Base-by-base conservation (phyloP, 2,797 vertebrate species). In the Champsocephalus esox region DNA sequence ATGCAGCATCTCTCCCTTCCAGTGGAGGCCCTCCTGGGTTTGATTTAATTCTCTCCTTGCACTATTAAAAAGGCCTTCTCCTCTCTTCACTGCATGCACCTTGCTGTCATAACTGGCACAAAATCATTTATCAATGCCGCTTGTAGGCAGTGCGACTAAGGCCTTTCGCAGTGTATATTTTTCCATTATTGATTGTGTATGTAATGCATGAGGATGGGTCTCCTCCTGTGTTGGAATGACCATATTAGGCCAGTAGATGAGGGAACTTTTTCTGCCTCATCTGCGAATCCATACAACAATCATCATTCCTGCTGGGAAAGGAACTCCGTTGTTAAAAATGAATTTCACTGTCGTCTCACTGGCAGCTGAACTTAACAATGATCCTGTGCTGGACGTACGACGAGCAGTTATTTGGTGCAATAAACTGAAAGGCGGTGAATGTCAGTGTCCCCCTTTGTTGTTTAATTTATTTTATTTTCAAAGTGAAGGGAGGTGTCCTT, bases 381-480 rank as follows among this genome's bases (percentile, higher is more conserved):
- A 85, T 85, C 70, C 79, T 55, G 68, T 59, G 77, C 79, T 68
- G 87, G 92, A 82, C 69, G 60, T 77, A 67, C 54, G 57, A 73
- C 71, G 50, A 83, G 79, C 84, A 72, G 90, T 90, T 92, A 92
- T 93, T 90, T 86, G 87, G 86, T 88, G 92, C 88, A 89, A 89
- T 90, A 92, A 91, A 88, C 91, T 94, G 92, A 93, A 92, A 92
- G 91, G 82, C 83, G 72, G 88, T 94, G 95, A 96, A 95, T 95
- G 95, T 95, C 95, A 96, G 82, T 89, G 90, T 92, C 87, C 80
- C 66, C 87, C 94, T 96, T 95, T 96, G 94, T 96, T 95, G 94
- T 96, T 96, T 96, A 95, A 96, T 96, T 96, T 94, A 96, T 96
- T 94, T 94, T 93, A 59, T 92, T 95, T 96, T 96, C 95, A 96